phyloP scores from a whole-genome alignment of 2,113 vertebrate species.

The Otus sunia region DNA sequence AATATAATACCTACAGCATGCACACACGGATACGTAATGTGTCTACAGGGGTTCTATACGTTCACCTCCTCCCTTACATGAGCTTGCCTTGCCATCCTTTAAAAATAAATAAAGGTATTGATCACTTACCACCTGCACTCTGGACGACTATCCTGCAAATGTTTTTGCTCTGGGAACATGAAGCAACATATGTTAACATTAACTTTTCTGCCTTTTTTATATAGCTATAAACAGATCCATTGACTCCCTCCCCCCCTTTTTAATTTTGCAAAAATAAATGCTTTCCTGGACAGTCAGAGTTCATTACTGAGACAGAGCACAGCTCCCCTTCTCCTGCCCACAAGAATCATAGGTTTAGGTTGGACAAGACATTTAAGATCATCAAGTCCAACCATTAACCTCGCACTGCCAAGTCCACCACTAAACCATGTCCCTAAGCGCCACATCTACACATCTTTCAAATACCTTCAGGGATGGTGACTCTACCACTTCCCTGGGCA shows the following conservation, averaged over 20 bases:
- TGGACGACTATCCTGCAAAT: not conserved
- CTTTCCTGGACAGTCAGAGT: constrained; percentile 62
- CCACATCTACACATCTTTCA: not conserved
- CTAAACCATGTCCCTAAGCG: not conserved
- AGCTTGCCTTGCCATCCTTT: not conserved
- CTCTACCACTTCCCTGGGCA: not conserved
- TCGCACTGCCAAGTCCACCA: not conserved
- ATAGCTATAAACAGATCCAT: constrained; percentile 17
- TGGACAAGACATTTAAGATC: not conserved
- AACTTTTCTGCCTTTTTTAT: constrained; percentile 20
- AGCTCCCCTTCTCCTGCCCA: constrained; percentile 23
- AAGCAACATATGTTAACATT: constrained; percentile 21
- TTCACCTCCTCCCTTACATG: not conserved
- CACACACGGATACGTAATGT: accelerated
- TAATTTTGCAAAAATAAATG: constrained; percentile 60
- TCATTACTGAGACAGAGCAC: constrained; percentile 57
- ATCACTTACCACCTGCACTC: not conserved
- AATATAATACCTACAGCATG: not conserved
- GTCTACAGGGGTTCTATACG: not conserved
- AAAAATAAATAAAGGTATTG: not conserved
- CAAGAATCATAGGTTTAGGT: not conserved
- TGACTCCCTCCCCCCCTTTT: not conserved
- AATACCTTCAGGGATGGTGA: not conserved
- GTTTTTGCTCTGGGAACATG: not conserved
- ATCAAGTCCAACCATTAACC: not conserved